Percentiles rank a stretch among this genome's conserved stretches.
phyloP scores from a whole-genome alignment of 2,797 vertebrate species.

The Tokudaia muenninki region DNA sequence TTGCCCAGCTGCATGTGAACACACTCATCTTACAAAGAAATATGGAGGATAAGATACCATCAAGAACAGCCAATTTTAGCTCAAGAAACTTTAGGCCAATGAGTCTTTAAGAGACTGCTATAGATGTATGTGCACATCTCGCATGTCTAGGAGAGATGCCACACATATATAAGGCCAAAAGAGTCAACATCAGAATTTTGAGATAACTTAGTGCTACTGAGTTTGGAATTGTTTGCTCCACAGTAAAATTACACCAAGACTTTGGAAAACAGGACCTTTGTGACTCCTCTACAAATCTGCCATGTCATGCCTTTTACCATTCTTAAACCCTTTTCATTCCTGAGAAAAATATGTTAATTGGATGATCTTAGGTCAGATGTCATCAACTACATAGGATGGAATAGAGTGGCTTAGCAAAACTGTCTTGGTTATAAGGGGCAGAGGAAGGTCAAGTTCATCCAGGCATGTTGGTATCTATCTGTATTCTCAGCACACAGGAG shows the following conservation, averaged over 20 bases:
- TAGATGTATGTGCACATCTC: not conserved
- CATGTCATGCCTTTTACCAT: not conserved
- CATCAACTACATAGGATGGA: not conserved
- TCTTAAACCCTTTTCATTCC: not conserved
- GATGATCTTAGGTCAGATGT: not conserved
- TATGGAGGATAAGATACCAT: not conserved
- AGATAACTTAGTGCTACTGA: not conserved
- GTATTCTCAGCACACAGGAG: not conserved
- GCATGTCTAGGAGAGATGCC: not conserved
- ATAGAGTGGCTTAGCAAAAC: not conserved
- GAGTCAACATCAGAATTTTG: conserved; percentile 26
- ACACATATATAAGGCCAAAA: not conserved
- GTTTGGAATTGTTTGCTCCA: not conserved
- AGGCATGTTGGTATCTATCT: not conserved
- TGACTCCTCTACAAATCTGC: not conserved
- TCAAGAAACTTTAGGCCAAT: not conserved
- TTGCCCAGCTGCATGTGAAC: not conserved
- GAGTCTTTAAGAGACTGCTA: not conserved
- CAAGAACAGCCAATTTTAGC: not conserved
- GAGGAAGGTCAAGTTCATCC: not conserved
- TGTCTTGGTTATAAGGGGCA: not conserved
- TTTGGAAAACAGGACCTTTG: not conserved
- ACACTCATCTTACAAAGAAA: not conserved
- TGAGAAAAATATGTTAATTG: not conserved
- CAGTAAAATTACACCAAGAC: not conserved